Evolutionary conservation across 2,888 invertebrate species (phyloP).

Genomic region (Ennomos fuscantarius): DNA sequence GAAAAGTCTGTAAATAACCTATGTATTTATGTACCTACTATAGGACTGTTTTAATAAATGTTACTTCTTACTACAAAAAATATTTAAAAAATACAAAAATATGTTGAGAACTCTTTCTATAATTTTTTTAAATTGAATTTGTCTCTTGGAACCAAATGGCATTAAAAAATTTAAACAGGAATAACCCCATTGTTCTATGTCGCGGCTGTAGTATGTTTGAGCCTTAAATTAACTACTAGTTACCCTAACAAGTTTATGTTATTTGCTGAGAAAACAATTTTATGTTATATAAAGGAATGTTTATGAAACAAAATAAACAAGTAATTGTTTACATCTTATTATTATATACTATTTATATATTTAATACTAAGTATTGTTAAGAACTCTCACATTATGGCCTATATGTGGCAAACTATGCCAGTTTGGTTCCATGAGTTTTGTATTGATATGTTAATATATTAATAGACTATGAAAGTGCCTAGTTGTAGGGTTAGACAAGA

Average conservation of each 20-base stretch:
- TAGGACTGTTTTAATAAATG: slow-evolving; percentile 21
- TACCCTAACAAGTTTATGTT: too few species aligned
- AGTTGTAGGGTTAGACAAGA: slow-evolving; percentile 50
- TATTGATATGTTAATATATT: slow-evolving; percentile 20
- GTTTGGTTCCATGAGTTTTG: slow-evolving; percentile 11
- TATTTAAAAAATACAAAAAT: slow-evolving; percentile 27
- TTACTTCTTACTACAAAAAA: slow-evolving; percentile 23
- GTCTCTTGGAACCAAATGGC: slow-evolving; percentile 22
- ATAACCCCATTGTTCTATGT: too few species aligned
- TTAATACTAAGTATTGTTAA: not conserved
- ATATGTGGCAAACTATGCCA: not conserved
- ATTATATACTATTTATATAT: too few species aligned
- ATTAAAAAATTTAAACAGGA: not conserved
- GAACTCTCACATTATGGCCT: not conserved
- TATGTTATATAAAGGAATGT: too few species aligned
- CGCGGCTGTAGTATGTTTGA: too few species aligned
- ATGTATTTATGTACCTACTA: slow-evolving; percentile 16
- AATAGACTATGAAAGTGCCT: slow-evolving; percentile 63
- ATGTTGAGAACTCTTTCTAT: slow-evolving; percentile 22
- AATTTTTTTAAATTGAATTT: slow-evolving; percentile 13
- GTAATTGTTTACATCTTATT: too few species aligned
- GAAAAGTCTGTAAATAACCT: slow-evolving; percentile 18
- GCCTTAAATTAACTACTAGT: not conserved
- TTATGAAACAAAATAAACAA: too few species aligned
- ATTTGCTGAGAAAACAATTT: too few species aligned